phyloP scores from a whole-genome alignment of 2,797 vertebrate genomes.

The Molothrus aeneus region DNA sequence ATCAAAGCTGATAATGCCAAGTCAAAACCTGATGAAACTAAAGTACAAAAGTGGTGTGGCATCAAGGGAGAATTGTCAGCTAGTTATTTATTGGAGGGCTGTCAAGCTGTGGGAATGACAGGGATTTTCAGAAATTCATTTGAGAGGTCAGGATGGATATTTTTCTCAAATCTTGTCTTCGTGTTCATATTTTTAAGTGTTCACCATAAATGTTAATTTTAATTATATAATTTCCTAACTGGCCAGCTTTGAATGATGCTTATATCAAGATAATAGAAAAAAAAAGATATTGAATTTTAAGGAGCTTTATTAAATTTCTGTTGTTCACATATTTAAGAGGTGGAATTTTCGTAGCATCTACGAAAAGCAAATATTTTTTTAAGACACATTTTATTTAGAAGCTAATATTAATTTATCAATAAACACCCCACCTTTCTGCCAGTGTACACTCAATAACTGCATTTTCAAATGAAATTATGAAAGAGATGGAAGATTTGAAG shows the following conservation, averaged over 20 bases:
- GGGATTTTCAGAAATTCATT: neutral
- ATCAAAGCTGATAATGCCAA: neutral
- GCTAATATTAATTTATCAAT: neutral
- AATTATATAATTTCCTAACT: neutral
- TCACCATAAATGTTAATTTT: neutral
- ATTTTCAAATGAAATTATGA: neutral
- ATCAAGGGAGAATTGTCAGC: neutral
- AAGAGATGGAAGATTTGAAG: neutral
- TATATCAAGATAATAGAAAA: neutral
- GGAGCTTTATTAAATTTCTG: neutral
- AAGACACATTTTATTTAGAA: neutral
- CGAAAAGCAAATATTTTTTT: neutral
- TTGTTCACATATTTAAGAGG: neutral
- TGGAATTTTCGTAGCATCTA: neutral
- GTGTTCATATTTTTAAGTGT: neutral
- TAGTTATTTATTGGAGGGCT: neutral
- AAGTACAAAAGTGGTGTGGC: neutral
- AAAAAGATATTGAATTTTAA: neutral
- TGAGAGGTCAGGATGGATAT: neutral
- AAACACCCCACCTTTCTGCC: accelerated
- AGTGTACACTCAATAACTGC: neutral
- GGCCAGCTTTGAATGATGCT: neutral
- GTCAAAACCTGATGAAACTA: neutral
- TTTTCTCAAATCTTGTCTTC: neutral
- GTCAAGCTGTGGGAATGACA: neutral